Base-by-base conservation (phyloP, 2,888 invertebrate species). In the Orthosia incerta region DNA sequence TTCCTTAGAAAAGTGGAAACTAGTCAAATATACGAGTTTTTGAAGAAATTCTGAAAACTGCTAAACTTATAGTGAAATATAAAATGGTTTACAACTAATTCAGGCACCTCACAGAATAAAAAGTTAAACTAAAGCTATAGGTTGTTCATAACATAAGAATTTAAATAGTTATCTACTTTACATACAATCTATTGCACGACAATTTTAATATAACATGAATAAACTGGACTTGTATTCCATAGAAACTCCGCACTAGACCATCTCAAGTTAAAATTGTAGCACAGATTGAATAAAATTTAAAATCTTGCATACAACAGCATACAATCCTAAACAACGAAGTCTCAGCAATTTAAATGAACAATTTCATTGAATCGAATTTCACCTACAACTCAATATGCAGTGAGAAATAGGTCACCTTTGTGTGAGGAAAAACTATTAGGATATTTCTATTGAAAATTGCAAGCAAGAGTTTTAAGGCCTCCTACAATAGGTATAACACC, bases 361-460 rank as follows among this genome's bases (percentile, higher is more conserved):
- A 39, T 48, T 73, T 74, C 16, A 60, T 23, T 31, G 48, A 61
- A 72, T 55, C 9, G 18, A n/a, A 71, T 72, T 56, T 72, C 26
- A 45, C 16, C n/a, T 45, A 50, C 39, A 50, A 26, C 55, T 50
- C 12, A 56, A 56, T 56, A 45, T 26, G 39, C 73, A 62, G 16
- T 50, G 73, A 20, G 18, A 73, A 56, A 73, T 62, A 50, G 73
- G 61, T 73, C 73, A 62, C 56, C 73, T 74, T 73, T 73, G 74
- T 74, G 15, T 20, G 23, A 51, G 2, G 20, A 7, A 18, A 50
- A 73, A 15, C 55, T 50, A 45, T 62, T 73, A 45, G 50, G 26
- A 62, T 73, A 62, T 62, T 56, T 50, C 61, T 73, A 62, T 73
- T 56, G 55, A 73, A 62, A 64, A 73, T 50, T 45, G 7, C 26